A percentile compares a stretch with the other conserved stretches of the same genome.
Conservation (phyloP, 1,140 invertebrate genomes). For the Drosophila teissieri region DNA sequence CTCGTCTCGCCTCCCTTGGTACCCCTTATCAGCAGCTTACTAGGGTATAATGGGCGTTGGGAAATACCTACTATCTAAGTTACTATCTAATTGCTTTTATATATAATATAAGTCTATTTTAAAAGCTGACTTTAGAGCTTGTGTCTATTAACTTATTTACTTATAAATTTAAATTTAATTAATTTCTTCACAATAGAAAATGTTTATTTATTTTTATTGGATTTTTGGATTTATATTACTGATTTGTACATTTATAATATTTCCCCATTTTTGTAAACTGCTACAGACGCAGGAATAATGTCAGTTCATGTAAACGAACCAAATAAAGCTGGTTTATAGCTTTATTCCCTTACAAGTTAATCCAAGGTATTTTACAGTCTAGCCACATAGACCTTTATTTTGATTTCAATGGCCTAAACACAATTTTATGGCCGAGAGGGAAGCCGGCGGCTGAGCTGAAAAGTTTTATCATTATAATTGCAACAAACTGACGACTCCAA, state of each 20-base stretch:
- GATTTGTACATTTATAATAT: too few relatives aligned
- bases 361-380: not conserved
- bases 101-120: not conserved
- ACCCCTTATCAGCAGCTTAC: not conserved
- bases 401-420: conserved; percentile 45
- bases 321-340: too few relatives aligned
- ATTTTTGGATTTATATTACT: too few relatives aligned
- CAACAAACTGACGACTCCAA: conserved; percentile 13
- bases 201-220: not conserved
- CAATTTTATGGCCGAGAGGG: conserved; percentile 13
- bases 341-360: too few relatives aligned
- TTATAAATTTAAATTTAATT: not conserved
- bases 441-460: conserved; percentile 3
- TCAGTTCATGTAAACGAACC: not conserved
- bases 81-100: not conserved
- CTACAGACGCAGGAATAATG: too few relatives aligned
- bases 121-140: too few relatives aligned
- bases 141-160: not conserved
- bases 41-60: not conserved
- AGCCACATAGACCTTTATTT: not conserved
- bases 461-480: conserved; percentile 58
- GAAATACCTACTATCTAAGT: not conserved
- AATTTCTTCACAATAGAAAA: not conserved
- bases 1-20: conserved; percentile 16
- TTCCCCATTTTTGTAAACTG: too few relatives aligned